Conservation (phyloP, 2,888 invertebrate species). For the Epinotia bilunana region DNA sequence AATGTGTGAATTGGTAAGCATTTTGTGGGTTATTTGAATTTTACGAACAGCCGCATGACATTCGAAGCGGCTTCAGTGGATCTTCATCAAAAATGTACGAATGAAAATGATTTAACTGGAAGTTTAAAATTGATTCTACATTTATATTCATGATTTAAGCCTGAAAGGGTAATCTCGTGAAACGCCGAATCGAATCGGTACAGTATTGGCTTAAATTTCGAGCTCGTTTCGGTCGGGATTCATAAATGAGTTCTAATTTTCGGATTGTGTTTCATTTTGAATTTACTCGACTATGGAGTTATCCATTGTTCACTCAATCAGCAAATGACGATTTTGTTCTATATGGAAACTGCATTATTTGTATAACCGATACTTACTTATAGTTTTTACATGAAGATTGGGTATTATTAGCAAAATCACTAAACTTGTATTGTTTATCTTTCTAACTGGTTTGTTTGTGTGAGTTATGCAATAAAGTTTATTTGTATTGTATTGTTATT, state of each 20-base stretch:
- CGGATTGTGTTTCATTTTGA: conserved; percentile 7
- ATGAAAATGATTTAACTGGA: background rate
- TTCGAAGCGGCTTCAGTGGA: background rate
- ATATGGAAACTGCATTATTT: background rate
- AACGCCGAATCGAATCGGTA: conserved; percentile 38
- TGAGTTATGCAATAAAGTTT: too few relatives aligned
- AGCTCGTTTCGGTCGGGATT: conserved; percentile 24
- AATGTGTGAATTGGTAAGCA: conserved; percentile 19
- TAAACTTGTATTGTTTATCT: too few relatives aligned
- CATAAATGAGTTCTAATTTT: conserved; percentile 8
- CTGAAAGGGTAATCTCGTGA: conserved; percentile 38
- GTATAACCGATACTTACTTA: background rate
- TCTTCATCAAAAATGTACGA: background rate
- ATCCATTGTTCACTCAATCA: background rate
- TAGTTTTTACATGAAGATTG: background rate
- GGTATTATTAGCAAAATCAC: too few relatives aligned
- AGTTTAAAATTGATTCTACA: conserved; percentile 32
- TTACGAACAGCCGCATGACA: background rate
- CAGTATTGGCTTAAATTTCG: conserved; percentile 38
- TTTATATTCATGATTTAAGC: conserved; percentile 39
- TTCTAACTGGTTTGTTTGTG: too few relatives aligned
- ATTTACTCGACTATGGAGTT: conserved; percentile 2
- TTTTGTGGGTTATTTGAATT: conserved; percentile 10
- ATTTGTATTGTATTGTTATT: too few relatives aligned
- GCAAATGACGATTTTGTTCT: background rate